A percentile compares a stretch with the other conserved stretches of the same genome.
Conservation (phyloP, 2,797 vertebrate genomes). For the Momotus momota region DNA sequence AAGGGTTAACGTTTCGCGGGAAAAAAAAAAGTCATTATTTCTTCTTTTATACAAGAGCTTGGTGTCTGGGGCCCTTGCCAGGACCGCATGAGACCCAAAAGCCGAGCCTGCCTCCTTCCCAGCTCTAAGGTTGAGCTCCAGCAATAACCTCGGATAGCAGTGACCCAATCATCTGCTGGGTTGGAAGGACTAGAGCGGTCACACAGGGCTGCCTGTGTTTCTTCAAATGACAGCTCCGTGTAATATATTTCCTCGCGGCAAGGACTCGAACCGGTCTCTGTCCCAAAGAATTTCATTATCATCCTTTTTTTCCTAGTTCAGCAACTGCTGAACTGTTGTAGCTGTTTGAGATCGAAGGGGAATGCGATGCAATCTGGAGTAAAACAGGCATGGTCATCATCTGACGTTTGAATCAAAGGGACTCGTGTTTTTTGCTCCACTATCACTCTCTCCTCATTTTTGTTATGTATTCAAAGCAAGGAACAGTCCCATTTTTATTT, state of each 20-base stretch:
- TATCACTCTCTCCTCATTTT: neutral
- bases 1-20: neutral
- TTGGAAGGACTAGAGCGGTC: neutral
- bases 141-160: neutral
- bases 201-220: neutral
- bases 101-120: neutral
- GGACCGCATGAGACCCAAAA: neutral
- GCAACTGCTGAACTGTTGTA: neutral
- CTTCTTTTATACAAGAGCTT: neutral
- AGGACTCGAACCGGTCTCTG: neutral
- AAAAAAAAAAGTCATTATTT: neutral
- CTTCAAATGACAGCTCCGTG: neutral
- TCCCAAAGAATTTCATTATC: neutral
- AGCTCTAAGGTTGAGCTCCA: neutral
- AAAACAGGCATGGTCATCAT: neutral
- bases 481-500: neutral
- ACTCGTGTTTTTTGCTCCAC: neutral
- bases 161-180: rapidly evolving
- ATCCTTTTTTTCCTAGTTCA: neutral
- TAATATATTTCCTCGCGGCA: neutral
- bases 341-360: neutral
- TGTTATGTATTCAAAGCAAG: neutral
- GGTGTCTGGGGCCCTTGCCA: neutral
- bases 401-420: neutral
- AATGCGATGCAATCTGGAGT: neutral